phyloP scores from a whole-genome alignment of 2,888 invertebrate species.

The Drosophila atripex region DNA sequence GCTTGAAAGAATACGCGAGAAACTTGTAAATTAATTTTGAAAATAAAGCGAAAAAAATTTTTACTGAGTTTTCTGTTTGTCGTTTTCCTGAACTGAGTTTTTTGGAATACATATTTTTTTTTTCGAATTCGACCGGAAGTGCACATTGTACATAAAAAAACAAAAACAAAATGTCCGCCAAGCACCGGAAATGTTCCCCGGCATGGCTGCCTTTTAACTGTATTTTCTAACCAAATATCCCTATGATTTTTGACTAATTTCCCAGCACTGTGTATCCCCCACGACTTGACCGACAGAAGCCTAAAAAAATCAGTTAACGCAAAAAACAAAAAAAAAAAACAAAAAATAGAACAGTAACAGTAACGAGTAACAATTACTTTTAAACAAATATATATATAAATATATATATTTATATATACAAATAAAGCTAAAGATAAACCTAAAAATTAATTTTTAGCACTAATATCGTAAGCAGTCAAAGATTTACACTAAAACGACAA shows the following conservation, averaged over 20 bases:
- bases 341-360: slow-evolving; percentile 30
- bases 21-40: slow-evolving; percentile 49
- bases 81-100: slow-evolving; percentile 24
- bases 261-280: neutral
- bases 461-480: slow-evolving; percentile 59
- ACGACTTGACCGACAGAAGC: slow-evolving; percentile 36
- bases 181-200: neutral
- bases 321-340: too few species aligned
- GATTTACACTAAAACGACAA: slow-evolving; percentile 52
- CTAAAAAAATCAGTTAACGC: slow-evolving; percentile 35
- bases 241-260: neutral
- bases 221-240: neutral
- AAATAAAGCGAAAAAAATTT: slow-evolving; percentile 45
- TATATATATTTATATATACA: slow-evolving; percentile 28
- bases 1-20: slow-evolving; percentile 32
- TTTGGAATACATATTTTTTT: neutral
- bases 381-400: slow-evolving; percentile 22
- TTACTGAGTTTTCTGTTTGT: slow-evolving; percentile 22
- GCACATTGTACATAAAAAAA: slow-evolving; percentile 6
- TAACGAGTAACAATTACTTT: slow-evolving; percentile 25
- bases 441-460: slow-evolving; percentile 44
- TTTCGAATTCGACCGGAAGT: neutral
- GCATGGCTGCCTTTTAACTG: neutral
- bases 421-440: slow-evolving; percentile 49
- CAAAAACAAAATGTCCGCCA: slow-evolving; percentile 1